phyloP scores from a whole-genome alignment of 2,797 vertebrate species.

The Antennarius maculatus region DNA sequence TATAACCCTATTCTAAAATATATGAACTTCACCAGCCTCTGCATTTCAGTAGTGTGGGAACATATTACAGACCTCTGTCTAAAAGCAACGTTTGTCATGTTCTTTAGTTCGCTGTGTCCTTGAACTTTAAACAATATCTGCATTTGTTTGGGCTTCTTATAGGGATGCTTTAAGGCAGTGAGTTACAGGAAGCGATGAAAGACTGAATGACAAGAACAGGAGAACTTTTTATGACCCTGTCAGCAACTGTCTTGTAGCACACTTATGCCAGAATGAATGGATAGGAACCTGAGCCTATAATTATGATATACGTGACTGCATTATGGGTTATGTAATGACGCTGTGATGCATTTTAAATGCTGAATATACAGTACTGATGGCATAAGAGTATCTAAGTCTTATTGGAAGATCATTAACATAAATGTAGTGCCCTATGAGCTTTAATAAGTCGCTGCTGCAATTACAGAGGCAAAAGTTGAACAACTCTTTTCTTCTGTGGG shows the following conservation, averaged over 20 bases:
- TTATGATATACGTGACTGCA: slow-evolving; percentile 31
- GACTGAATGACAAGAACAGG: slow-evolving; percentile 44
- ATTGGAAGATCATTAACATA: slow-evolving; percentile 32
- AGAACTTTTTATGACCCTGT: slow-evolving; percentile 25
- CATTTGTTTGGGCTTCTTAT: slow-evolving; percentile 35
- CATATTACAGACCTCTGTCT: neutral
- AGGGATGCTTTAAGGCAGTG: slow-evolving; percentile 22
- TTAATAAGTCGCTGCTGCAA: slow-evolving; percentile 1
- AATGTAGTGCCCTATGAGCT: slow-evolving; percentile 24
- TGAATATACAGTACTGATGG: slow-evolving; percentile 34
- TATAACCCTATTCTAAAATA: neutral
- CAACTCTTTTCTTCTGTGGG: slow-evolving; percentile 25
- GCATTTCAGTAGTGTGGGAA: neutral
- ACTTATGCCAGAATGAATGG: slow-evolving; percentile 27
- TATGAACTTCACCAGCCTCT: neutral
- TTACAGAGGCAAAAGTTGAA: slow-evolving; percentile 9
- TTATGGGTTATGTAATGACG: slow-evolving; percentile 30
- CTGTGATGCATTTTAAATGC: slow-evolving; percentile 35
- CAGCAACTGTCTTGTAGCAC: slow-evolving; percentile 39
- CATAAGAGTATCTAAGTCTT: slow-evolving; percentile 11
- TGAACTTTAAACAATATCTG: slow-evolving; percentile 22
- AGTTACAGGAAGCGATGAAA: slow-evolving; percentile 35
- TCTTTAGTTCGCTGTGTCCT: neutral
- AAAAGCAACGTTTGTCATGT: neutral
- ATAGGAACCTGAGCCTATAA: slow-evolving; percentile 27